Percentiles rank a stretch among this genome's conserved stretches.
Conservation (phyloP, 2,888 invertebrate species). For the Drosophila tripunctata region DNA sequence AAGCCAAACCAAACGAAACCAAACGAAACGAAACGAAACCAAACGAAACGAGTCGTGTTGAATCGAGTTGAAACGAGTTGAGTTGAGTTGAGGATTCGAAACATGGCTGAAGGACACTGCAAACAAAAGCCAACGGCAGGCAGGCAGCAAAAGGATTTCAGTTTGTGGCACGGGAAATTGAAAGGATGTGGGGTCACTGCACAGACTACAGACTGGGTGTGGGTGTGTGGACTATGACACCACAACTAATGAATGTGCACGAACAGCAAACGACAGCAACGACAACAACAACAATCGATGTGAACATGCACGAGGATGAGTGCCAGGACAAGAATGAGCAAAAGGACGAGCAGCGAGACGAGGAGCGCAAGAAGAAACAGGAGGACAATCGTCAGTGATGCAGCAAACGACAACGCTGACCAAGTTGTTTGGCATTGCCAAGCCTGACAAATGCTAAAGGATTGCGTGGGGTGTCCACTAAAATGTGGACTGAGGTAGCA, state of each 20-base stretch:
- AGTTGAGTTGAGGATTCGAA: slow-evolving; percentile 38
- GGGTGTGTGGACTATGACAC: slow-evolving; percentile 43
- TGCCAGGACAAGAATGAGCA: neutral
- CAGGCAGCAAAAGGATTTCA: slow-evolving; percentile 42
- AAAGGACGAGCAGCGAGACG: neutral
- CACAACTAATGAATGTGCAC: slow-evolving; percentile 59
- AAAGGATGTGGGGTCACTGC: slow-evolving; percentile 61
- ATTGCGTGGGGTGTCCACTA: slow-evolving; percentile 7
- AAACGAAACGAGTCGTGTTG: slow-evolving; percentile 26
- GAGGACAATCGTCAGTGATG: slow-evolving; percentile 46
- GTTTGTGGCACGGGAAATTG: slow-evolving; percentile 47
- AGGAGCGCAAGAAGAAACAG: neutral
- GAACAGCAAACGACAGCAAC: slow-evolving; percentile 37
- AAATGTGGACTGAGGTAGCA: neutral
- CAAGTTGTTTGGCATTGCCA: slow-evolving; percentile 60
- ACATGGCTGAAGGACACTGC: slow-evolving; percentile 47
- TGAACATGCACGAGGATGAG: neutral
- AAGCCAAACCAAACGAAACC: slow-evolving; percentile 15
- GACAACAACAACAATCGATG: slow-evolving; percentile 1
- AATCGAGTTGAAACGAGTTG: slow-evolving; percentile 8
- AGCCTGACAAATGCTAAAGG: slow-evolving; percentile 53
- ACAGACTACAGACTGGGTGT: slow-evolving; percentile 27
- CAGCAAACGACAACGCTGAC: slow-evolving; percentile 52
- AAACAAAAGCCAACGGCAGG: slow-evolving; percentile 39
- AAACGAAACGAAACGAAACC: slow-evolving; percentile 6